Evolutionary conservation across 2,888 invertebrate genomes (phyloP).

Genomic region (Seira musarum): DNA sequence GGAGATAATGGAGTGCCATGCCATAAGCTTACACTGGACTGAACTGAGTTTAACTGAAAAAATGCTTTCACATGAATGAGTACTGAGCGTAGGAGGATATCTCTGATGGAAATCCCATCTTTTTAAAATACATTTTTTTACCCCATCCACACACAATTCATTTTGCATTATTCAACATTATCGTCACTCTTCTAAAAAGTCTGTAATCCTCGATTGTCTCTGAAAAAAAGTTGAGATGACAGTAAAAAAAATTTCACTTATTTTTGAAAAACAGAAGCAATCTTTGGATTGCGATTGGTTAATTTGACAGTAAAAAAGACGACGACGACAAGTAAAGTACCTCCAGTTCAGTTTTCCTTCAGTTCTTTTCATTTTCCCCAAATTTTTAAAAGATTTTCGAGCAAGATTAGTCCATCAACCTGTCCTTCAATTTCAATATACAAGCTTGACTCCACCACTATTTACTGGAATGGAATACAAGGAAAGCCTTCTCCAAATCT

Average conservation of each 20-base stretch:
- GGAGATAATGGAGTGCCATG: not conserved
- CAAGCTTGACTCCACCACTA: not conserved
- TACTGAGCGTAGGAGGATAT: not conserved
- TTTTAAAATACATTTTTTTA: not conserved
- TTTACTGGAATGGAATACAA: not conserved
- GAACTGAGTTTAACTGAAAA: not conserved
- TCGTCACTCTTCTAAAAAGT: not conserved
- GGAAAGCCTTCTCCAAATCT: not conserved
- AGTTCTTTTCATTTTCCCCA: not conserved
- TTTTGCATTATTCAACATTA: not conserved
- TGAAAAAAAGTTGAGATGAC: not conserved
- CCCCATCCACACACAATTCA: not conserved
- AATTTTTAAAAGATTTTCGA: slow-evolving; percentile 1
- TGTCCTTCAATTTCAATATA: slow-evolving; percentile 1
- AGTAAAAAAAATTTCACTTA: not conserved
- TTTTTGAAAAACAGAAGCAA: not conserved
- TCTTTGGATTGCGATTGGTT: not conserved
- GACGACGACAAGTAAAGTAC: not conserved
- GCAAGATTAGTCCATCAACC: not conserved
- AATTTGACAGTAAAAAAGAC: not conserved
- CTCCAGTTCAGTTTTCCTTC: not conserved
- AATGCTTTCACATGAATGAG: not conserved
- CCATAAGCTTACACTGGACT: not conserved
- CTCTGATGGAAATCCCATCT: slow-evolving; percentile 3
- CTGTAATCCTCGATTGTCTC: not conserved